Conservation (phyloP, 2,888 invertebrate genomes). For the Eilema sororculum region DNA sequence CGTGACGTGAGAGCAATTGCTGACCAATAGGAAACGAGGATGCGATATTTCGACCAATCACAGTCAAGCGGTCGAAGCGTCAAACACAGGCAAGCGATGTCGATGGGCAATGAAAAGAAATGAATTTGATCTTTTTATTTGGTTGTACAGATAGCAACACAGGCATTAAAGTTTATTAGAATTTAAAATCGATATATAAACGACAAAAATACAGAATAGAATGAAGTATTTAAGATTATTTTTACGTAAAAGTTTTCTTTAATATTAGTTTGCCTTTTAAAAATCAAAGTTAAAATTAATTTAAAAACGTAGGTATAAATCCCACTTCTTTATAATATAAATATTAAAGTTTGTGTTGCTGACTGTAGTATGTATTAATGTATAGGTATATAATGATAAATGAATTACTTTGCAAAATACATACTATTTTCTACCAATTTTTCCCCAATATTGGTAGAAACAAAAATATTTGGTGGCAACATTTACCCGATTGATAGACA, state of each 20-base stretch:
- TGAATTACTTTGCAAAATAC: slow-evolving; percentile 27
- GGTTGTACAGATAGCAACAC: slow-evolving; percentile 22
- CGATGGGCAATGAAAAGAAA: slow-evolving; percentile 71
- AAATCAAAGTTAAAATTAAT: too few species aligned
- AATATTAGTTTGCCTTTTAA: too few species aligned
- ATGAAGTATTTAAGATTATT: not conserved
- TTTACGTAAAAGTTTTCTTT: too few species aligned
- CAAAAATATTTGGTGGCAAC: not conserved
- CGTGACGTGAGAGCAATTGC: slow-evolving; percentile 93
- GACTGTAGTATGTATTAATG: slow-evolving; percentile 26
- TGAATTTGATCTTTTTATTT: slow-evolving; percentile 50
- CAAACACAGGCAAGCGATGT: slow-evolving; percentile 72
- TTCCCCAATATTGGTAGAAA: not conserved
- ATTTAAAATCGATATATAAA: not conserved
- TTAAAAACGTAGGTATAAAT: not conserved
- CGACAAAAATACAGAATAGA: not conserved
- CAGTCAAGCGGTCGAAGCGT: slow-evolving; percentile 65
- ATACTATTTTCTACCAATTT: not conserved
- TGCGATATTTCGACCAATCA: slow-evolving; percentile 49
- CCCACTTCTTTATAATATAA: not conserved
- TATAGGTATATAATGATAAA: slow-evolving; percentile 13
- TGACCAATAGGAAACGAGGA: slow-evolving; percentile 74
- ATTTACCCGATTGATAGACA: not conserved
- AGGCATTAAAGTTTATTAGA: not conserved
- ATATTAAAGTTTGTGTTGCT: slow-evolving; percentile 23